Percentiles rank a stretch among this genome's conserved stretches.
These are phyloP conservation scores for Syngnathus scovelli DNA, from an alignment of 2,113 vertebrate species.

Conservation along the genomic window DNA sequence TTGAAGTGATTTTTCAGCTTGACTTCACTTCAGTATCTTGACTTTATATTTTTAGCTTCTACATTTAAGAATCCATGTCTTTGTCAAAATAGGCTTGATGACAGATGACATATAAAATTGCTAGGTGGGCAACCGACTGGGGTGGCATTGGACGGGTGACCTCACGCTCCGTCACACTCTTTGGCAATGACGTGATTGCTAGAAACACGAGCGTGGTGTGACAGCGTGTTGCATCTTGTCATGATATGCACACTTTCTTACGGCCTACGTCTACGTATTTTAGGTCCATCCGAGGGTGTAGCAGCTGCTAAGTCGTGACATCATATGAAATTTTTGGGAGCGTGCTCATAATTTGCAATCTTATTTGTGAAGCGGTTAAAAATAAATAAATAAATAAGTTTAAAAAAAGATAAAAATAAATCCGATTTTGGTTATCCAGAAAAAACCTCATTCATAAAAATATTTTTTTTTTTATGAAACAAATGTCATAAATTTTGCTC, in stretches of 20 bases:
- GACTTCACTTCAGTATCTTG: neutral
- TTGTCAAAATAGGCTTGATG: too few relatives aligned
- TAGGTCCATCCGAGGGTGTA: slow-evolving; percentile 27
- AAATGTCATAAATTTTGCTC: too few relatives aligned
- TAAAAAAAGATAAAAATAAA: too few relatives aligned
- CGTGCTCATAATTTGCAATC: neutral
- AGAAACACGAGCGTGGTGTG: slow-evolving; percentile 30
- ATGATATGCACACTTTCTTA: slow-evolving; percentile 1
- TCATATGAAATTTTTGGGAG: slow-evolving; percentile 17
- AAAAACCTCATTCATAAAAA: too few relatives aligned
- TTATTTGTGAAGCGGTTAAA: neutral
- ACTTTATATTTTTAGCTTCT: too few relatives aligned
- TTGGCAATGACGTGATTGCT: slow-evolving; percentile 18
- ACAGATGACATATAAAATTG: neutral
- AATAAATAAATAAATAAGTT: neutral
- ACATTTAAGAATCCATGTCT: too few relatives aligned
- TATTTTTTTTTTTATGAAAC: too few relatives aligned
- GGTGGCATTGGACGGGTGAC: slow-evolving; percentile 13
- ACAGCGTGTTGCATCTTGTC: slow-evolving; percentile 19
- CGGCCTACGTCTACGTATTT: slow-evolving; percentile 40
- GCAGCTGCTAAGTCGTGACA: slow-evolving; percentile 41
- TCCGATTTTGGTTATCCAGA: neutral
- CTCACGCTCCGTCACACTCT: slow-evolving; percentile 18
- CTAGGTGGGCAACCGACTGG: neutral
- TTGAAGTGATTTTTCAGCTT: neutral